Conservation (phyloP, 2,113 vertebrate genomes). For the Lethenteron camtschaticum region DNA sequence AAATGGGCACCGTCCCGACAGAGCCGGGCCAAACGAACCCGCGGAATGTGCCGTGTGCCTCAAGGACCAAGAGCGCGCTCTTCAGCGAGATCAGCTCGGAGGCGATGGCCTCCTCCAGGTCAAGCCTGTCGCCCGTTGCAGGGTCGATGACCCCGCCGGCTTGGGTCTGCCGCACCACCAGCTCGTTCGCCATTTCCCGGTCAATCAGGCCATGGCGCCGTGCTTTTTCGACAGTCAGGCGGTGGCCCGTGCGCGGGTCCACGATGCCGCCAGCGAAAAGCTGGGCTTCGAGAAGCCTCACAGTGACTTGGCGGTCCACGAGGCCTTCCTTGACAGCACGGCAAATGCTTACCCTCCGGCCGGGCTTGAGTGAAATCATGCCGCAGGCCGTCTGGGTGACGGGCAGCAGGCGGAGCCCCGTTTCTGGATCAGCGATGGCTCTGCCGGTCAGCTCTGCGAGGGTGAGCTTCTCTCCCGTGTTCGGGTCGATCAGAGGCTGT, state of each 20-base stretch:
- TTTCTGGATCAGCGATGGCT: conserved; percentile 37
- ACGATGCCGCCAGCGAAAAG: conserved; percentile 73
- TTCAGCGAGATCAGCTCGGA: conserved; percentile 36
- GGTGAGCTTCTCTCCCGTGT: conserved; percentile 48
- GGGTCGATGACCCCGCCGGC: conserved; percentile 52
- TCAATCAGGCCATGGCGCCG: conserved; percentile 42
- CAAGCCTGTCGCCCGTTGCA: conserved; percentile 30
- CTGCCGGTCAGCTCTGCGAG: conserved; percentile 35
- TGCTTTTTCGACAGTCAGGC: conserved; percentile 43
- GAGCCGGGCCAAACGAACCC: conserved; percentile 66
- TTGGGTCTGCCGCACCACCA: conserved; percentile 48
- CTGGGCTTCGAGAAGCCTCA: conserved; percentile 55
- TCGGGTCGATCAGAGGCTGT: conserved; percentile 45
- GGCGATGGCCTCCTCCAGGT: conserved; percentile 40
- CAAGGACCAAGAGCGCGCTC: conserved; percentile 41
- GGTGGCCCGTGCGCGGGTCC: conserved; percentile 63
- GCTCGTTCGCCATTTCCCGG: conserved; percentile 48
- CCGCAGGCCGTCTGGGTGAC: conserved; percentile 52
- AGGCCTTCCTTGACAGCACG: conserved; percentile 57
- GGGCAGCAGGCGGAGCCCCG: conserved; percentile 42
- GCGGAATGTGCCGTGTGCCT: conserved; percentile 43
- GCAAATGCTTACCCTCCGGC: conserved; percentile 53
- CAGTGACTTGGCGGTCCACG: conserved; percentile 43
- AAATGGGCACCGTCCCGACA: conserved; percentile 40
- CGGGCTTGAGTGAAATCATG: conserved; percentile 42